These are phyloP conservation scores for Neuroscelio doddi DNA, from an alignment of 2,888 invertebrate genomes.

Conservation along the genomic window DNA sequence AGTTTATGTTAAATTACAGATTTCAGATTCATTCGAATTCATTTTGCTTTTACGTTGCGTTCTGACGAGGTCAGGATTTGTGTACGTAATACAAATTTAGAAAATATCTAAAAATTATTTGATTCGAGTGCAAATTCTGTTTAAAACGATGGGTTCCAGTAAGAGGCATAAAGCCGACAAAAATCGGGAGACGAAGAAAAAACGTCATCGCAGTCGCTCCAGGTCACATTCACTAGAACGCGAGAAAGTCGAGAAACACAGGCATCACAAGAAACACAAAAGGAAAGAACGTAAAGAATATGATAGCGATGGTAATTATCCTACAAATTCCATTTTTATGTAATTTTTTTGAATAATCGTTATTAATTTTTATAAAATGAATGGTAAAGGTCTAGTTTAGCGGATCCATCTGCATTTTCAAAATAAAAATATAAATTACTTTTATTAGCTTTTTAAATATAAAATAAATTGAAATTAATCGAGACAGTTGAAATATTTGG, in stretches of 20 bases:
- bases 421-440: no score
- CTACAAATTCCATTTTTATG: not conserved
- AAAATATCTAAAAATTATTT: no score
- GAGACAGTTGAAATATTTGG: no score
- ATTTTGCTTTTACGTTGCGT: no score
- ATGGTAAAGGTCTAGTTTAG: constrained; percentile 1
- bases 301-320: constrained; percentile 69
- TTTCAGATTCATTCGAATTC: no score
- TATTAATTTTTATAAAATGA: constrained; percentile 14
- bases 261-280: constrained; percentile 70
- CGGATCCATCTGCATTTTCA: not conserved
- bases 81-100: no score
- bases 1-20: no score
- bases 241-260: constrained; percentile 67
- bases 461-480: no score
- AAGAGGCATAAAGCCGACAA: constrained; percentile 80
- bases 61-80: no score
- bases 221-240: constrained; percentile 72
- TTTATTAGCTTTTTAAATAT: no score
- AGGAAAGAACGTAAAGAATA: constrained; percentile 69
- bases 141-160: constrained; percentile 77
- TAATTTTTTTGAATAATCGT: not conserved
- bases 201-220: constrained; percentile 78
- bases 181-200: constrained; percentile 77
- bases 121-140: no score